Base-by-base conservation (phyloP, 1,140 invertebrate species). In the Venustaconcha ellipsiformis region DNA sequence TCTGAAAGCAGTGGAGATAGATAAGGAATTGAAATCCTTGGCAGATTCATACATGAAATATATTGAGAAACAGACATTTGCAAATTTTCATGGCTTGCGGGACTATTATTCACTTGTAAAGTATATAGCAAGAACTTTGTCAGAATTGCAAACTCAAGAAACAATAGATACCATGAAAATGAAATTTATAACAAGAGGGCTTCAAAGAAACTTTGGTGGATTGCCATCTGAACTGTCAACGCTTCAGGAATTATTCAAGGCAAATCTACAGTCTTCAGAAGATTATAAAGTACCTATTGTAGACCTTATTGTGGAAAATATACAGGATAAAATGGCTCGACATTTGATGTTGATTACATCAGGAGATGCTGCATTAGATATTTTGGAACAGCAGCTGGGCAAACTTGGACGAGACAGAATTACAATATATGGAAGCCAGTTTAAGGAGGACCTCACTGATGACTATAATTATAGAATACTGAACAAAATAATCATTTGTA, bases 81-180 rank as follows among this genome's bases (percentile, higher is more conserved):
- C 75, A 66, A 82, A 87, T 69, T 87, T 85, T 66, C 85, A 86
- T 76, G 85, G 85, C 20, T 76, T 87, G 4, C 69, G 85, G 23
- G 85, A 87, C 60, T 87, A 80, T 70, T 87, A 86, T 72, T 80
- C 78, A 4, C 70, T 85, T 70, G 71, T 84, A 1, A 80, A 78
- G 30, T 72, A 76, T 64, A 65, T 78, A 30, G 67, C 59, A 37
- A 72, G 70, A 26, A 68, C 62, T 48, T 62, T 23, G 57, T 57
- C 60, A 4, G 26, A 55, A 67, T 15, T 75, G 17, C 58, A 56
- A 58, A 30, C 58, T 57, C 57, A 57, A 75, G 80, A 57, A 11
- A 60, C 64, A 6, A 56, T 60, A 26, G 37, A 72, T 14, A 59
- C 68, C 57, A 65, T 23, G 18, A 72, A 75, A 48, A 70, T 76